These are phyloP conservation scores for Lutjanus argentimaculatus DNA, from an alignment of 2,797 vertebrate species.

Conservation along the genomic window DNA sequence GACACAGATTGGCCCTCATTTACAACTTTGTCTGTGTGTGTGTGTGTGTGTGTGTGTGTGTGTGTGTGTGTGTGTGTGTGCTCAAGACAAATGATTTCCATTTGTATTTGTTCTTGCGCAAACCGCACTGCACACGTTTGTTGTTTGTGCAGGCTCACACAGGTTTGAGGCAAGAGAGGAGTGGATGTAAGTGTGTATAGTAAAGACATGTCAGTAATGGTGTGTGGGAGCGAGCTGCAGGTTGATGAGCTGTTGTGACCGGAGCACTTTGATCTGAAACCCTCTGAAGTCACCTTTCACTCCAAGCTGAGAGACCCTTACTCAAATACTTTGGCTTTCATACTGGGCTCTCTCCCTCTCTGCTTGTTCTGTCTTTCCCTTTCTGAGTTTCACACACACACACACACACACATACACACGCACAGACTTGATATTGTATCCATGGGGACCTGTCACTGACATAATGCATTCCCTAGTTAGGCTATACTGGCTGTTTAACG, in stretches of 20 bases:
- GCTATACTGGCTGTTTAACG: too few species aligned
- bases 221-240: slow-evolving; percentile 12
- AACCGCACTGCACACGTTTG: slow-evolving; percentile 26
- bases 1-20: slow-evolving; percentile 47
- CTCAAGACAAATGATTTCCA: slow-evolving; percentile 56
- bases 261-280: slow-evolving; percentile 59
- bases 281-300: slow-evolving; percentile 62
- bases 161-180: slow-evolving; percentile 28
- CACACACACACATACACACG: slow-evolving; percentile 40
- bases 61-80: slow-evolving; percentile 12
- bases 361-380: slow-evolving; percentile 17
- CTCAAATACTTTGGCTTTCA: slow-evolving; percentile 52
- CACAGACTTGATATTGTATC: too few species aligned
- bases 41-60: slow-evolving; percentile 11
- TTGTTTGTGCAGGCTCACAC: slow-evolving; percentile 40
- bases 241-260: slow-evolving; percentile 49
- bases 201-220: slow-evolving; percentile 25
- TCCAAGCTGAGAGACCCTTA: slow-evolving; percentile 62
- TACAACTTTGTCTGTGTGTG: slow-evolving; percentile 19
- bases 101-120: slow-evolving; percentile 48
- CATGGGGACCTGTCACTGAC: too few species aligned
- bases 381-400: slow-evolving; percentile 28
- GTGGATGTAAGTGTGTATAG: slow-evolving; percentile 20
- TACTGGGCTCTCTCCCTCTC: neutral
- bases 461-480: too few species aligned